These are phyloP conservation scores for Drosophila tani DNA, from an alignment of 1,140 invertebrate genomes.

Conservation along the genomic window DNA sequence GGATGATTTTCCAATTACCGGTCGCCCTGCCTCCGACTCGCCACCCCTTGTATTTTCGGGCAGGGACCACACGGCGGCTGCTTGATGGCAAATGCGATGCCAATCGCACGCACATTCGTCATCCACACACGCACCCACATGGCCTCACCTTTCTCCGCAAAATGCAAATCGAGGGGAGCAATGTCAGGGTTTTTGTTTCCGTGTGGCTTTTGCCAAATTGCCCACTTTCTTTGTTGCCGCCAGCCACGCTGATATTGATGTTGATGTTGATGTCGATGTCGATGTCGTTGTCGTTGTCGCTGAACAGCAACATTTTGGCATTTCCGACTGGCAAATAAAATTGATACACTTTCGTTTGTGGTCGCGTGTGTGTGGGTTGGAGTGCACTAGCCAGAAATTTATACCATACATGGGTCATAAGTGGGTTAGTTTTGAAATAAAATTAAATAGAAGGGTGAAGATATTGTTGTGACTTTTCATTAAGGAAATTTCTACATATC, in stretches of 20 bases:
- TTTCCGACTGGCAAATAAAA: conserved; percentile 62
- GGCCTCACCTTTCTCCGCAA: conserved; percentile 27
- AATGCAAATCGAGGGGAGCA: conserved; percentile 72
- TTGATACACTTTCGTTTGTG: conserved; percentile 55
- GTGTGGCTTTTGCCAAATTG: conserved; percentile 76
- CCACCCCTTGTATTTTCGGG: conserved; percentile 1
- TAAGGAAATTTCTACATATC: too few relatives aligned
- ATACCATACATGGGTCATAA: background rate
- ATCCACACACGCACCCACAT: conserved; percentile 31
- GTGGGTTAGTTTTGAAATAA: background rate
- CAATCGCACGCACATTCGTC: conserved; percentile 75
- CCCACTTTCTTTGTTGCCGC: conserved; percentile 57
- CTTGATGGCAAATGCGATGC: conserved; percentile 58
- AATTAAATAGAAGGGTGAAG: background rate
- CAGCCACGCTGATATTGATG: conserved; percentile 29
- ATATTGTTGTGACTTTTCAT: too few relatives aligned
- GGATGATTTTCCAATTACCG: conserved; percentile 82
- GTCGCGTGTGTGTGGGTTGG: conserved; percentile 28
- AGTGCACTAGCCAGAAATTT: conserved; percentile 13
- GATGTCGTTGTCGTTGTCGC: conserved; percentile 21
- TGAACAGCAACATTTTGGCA: conserved; percentile 66
- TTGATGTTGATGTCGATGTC: conserved; percentile 18
- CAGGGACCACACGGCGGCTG: conserved; percentile 51
- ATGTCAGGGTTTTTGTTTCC: conserved; percentile 64
- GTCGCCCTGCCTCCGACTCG: conserved; percentile 38